Base-by-base conservation (phyloP, 2,797 vertebrate species). In the Uromys caudimaculatus region DNA sequence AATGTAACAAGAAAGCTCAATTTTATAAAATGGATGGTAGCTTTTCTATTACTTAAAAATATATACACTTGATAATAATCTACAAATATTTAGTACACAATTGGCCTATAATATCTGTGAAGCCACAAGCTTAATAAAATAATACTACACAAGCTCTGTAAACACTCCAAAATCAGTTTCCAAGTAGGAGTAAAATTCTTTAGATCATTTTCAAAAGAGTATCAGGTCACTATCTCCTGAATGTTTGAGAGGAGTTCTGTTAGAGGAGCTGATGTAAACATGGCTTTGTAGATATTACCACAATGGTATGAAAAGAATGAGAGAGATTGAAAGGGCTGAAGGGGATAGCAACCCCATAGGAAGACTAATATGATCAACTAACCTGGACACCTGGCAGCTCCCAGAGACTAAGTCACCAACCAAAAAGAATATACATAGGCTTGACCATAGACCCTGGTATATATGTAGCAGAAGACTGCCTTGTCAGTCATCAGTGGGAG, bases 221-320 rank as follows among this genome's bases (percentile, higher is more conserved):
- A 4, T 11, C 1, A 64, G 56, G 44, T 81, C 19, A 41, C 10
- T 60, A 19, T 67, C 2, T 16, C 6, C 12, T 62, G 27, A 83
- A 32, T 1, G 44, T 4, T 24, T 44, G 6, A 62, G 12, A 38
- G 38, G 50, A 69, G 8, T 0, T 5, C 58, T 89, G 0, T 54
- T 60, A 56, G 24, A 92, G 54, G 9, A 91, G 5, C 47, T 75
- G 6, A 23, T 32, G 54, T 1, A 81, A 24, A 85, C 11, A 81
- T 83, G 29, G 0, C 21, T 13, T 16, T 64, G 24, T 71, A 41
- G 44, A 56, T 35, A 38, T 60, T 35, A 52, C 0, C 78, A 3
- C 4, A 35, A 84, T 78, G 54, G 21, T 6, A 17, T 38, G 6
- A 96, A 62, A 3, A 88, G 6, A 41, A 13, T 76, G 38, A 73